These are phyloP conservation scores for Acridotheres tristis DNA, from an alignment of 2,797 vertebrate species.

Conservation along the genomic window DNA sequence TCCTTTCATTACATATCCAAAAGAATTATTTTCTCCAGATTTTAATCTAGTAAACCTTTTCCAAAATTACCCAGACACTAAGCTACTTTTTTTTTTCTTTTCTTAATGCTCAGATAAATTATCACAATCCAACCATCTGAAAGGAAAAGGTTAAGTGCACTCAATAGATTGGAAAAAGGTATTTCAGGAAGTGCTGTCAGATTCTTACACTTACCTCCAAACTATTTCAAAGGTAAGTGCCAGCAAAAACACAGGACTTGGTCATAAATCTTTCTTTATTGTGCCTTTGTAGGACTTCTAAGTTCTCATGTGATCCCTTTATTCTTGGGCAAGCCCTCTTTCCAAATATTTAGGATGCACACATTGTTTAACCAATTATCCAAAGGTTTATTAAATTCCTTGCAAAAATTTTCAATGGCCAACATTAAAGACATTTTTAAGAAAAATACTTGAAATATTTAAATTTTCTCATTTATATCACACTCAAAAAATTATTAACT, in stretches of 20 bases:
- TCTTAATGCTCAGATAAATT: background rate
- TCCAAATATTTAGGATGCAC: background rate
- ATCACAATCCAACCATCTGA: background rate
- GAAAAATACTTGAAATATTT: background rate
- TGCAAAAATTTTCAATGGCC: background rate
- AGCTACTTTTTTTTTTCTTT: background rate
- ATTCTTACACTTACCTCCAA: background rate
- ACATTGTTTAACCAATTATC: background rate
- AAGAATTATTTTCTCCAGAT: background rate
- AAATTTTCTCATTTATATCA: background rate
- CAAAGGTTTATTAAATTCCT: background rate
- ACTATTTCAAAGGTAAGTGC: constrained; percentile 35
- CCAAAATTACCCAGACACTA: background rate
- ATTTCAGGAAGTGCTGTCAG: constrained; percentile 14
- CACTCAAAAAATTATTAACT: background rate
- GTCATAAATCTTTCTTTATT: constrained; percentile 30
- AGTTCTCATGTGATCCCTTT: background rate
- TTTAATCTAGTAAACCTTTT: background rate
- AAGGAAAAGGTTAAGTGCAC: constrained; percentile 14
- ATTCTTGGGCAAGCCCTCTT: background rate
- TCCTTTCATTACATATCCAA: background rate
- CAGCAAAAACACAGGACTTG: background rate
- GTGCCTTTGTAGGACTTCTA: background rate
- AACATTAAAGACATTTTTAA: background rate
- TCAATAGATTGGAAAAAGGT: background rate